Conservation (phyloP, 2,888 invertebrate genomes). For the Diaperis boleti region DNA sequence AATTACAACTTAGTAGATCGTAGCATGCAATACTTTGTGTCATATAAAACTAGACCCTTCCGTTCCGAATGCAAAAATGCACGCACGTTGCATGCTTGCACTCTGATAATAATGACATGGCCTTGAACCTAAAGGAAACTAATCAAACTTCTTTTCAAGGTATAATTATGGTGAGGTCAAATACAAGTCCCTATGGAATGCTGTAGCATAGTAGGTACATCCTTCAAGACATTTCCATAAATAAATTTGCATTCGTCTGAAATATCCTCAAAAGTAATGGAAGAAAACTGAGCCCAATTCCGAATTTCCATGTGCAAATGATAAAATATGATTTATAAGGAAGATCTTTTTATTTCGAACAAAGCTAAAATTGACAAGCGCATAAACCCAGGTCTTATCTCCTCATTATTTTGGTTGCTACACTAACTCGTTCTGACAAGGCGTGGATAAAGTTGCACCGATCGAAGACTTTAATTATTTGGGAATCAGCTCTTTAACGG, state of each 20-base stretch:
- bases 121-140: neutral
- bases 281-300: neutral
- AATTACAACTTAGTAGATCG: constrained; percentile 8
- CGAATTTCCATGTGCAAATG: neutral
- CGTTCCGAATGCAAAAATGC: constrained; percentile 1
- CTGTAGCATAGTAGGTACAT: no score
- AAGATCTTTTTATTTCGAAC: neutral
- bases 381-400: neutral
- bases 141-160: no score
- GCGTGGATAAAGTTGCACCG: constrained; percentile 5
- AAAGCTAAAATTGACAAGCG: neutral
- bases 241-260: no score
- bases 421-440: neutral
- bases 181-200: no score
- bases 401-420: constrained; percentile 6
- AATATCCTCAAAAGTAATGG: no score
- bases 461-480: no score
- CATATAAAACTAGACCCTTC: neutral
- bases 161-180: no score
- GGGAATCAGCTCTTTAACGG: no score
- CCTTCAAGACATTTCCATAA: no score
- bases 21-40: constrained; percentile 19
- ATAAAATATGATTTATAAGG: neutral
- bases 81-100: constrained; percentile 10
- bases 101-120: neutral